Base-by-base conservation (phyloP, 2,888 invertebrate genomes). In the Phaedon cochleariae region DNA sequence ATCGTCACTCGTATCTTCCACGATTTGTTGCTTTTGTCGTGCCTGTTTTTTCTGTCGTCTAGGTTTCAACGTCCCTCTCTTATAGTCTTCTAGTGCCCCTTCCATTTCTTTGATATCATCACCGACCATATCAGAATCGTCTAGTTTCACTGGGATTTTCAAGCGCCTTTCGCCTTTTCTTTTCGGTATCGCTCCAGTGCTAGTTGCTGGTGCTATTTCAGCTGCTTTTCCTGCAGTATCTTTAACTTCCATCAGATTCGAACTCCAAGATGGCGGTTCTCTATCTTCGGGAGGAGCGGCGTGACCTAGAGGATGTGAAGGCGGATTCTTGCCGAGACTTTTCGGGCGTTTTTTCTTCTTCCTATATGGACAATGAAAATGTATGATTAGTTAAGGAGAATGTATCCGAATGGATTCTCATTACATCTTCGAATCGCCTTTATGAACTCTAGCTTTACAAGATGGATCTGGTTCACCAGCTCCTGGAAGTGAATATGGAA, bases 241-340 rank as follows among this genome's bases (percentile, higher is more conserved):
- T 18, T 71, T 67, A 1, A 82, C 79, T 17, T 80, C 75, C 20
- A 82, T 70, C 17, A 83, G 71, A 67, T 83, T 83, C 1, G 83
- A 82, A 26, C 83, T 82, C 83, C 83, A 83, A 2, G 79, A 80
- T 15, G 82, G 81, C 0, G 79, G 76, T 4, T 67, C 60, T 49
- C 81, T 69, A 34, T 78, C 79, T 9, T 64, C 54, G 5, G 68
- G 62, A n/a, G 61, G 59, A 0, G 67, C 59, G 2, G 71, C 64
- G 18, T 65, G 64, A 1, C 79, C 80, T n/a, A 81, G 61, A 1
- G 78, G 79, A 9, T 74, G 70, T 0, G 74, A 67, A 9, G 77
- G 77, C 10, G 77, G 76, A 2, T 71, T 68, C 51, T 69, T 68
- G 1, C 76, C 76, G 17, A 74, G 62, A 54, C 72, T 75, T 53